Percentiles rank a stretch among this genome's conserved stretches.
phyloP scores from a whole-genome alignment of 2,113 vertebrate genomes.

The Scomber scombrus region DNA sequence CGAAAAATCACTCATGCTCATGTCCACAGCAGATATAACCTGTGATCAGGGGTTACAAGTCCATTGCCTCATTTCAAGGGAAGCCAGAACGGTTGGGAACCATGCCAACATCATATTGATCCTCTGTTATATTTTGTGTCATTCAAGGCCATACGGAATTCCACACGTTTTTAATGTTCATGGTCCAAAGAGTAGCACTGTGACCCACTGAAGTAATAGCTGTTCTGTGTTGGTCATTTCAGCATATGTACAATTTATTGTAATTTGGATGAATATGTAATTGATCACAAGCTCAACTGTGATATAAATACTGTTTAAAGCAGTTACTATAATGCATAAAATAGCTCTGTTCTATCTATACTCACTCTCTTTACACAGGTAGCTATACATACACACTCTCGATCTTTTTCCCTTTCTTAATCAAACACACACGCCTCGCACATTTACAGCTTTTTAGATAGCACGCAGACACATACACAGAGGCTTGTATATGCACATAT shows the following conservation, averaged over 20 bases:
- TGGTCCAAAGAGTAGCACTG: background rate
- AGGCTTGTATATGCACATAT: background rate
- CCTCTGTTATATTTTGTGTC: too few relatives aligned
- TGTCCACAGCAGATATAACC: too few relatives aligned
- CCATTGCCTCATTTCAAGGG: too few relatives aligned
- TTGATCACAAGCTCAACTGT: background rate
- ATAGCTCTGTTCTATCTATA: background rate
- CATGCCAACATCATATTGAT: background rate
- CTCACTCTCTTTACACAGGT: background rate
- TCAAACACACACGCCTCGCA: background rate
- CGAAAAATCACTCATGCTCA: background rate
- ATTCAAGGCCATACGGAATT: background rate
- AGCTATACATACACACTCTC: background rate
- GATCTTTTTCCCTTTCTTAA: background rate
- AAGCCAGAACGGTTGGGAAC: too few relatives aligned
- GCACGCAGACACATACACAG: background rate
- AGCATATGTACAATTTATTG: background rate
- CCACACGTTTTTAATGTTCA: background rate
- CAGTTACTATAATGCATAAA: background rate
- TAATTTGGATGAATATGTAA: background rate
- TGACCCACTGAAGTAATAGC: background rate
- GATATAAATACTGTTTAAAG: background rate
- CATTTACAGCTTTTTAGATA: constrained; percentile 16
- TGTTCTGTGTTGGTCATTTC: background rate
- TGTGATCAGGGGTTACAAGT: too few relatives aligned